A percentile compares a stretch with the other conserved stretches of the same genome.
phyloP scores from a whole-genome alignment of 2,888 invertebrate species.

The Athrips mouffetella region DNA sequence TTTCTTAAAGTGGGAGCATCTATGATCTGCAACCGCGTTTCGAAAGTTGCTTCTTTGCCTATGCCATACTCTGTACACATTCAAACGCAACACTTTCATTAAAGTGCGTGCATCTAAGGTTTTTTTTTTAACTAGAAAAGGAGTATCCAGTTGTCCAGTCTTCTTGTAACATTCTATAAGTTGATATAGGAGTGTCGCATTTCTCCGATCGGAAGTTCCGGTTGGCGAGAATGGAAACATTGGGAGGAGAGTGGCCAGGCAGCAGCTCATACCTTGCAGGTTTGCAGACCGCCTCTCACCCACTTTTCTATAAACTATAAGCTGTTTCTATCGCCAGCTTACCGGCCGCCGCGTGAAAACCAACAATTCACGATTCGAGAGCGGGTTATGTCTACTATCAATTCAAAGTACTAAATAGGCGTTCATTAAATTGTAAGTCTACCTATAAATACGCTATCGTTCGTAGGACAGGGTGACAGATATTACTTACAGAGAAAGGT shows the following conservation, averaged over 20 bases:
- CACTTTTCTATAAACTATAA: constrained; percentile 21
- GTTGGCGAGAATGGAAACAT: constrained; percentile 45
- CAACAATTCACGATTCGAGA: constrained; percentile 18
- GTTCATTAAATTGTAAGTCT: constrained; percentile 3
- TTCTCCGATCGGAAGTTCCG: constrained; percentile 56
- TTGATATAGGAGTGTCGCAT: constrained; percentile 29
- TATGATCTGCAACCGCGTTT: too few relatives aligned
- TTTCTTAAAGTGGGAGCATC: too few relatives aligned
- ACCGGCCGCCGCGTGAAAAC: constrained; percentile 20
- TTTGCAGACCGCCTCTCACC: constrained; percentile 22
- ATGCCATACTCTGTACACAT: too few relatives aligned
- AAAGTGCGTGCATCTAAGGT: too few relatives aligned
- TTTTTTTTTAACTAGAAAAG: too few relatives aligned
- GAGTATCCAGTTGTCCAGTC: too few relatives aligned
- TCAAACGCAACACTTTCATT: too few relatives aligned
- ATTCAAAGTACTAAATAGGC: neutral
- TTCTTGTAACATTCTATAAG: too few relatives aligned
- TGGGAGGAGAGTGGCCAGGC: constrained; percentile 25
- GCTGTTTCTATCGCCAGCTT: constrained; percentile 9
- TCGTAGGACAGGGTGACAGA: neutral
- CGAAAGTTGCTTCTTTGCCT: too few relatives aligned
- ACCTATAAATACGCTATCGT: neutral
- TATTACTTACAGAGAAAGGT: too few relatives aligned
- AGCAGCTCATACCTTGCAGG: constrained; percentile 2
- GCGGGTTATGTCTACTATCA: constrained; percentile 12